Evolutionary conservation across 2,113 vertebrate species (phyloP).

Genomic region (Muscicapa adusta): DNA sequence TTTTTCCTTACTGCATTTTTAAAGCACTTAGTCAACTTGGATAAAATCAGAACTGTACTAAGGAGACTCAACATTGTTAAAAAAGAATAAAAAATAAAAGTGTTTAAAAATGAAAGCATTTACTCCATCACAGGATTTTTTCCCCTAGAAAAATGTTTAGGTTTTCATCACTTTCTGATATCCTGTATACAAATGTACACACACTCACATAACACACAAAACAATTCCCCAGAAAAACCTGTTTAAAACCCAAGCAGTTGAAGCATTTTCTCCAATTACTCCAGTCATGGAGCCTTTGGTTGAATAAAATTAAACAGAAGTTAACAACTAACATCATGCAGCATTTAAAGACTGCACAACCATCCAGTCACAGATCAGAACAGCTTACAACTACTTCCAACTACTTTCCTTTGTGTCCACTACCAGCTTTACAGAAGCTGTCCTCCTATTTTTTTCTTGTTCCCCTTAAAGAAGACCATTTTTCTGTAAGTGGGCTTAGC

Average conservation of each 20-base stretch:
- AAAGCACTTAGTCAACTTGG: background rate
- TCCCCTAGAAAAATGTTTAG: background rate
- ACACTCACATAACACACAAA: background rate
- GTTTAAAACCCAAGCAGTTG: background rate
- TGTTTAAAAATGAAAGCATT: background rate
- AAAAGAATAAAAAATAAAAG: background rate
- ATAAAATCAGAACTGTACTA: background rate
- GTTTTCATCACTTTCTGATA: background rate
- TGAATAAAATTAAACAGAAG: background rate
- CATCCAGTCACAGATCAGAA: background rate
- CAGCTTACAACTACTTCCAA: background rate
- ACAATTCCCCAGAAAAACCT: background rate
- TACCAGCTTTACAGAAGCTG: background rate
- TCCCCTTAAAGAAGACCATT: background rate
- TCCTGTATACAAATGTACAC: too few species aligned
- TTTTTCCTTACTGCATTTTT: background rate
- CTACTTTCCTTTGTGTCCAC: background rate
- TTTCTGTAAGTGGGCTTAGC: background rate
- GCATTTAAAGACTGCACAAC: background rate
- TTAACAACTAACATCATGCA: background rate
- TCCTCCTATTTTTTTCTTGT: background rate
- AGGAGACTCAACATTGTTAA: fast-evolving
- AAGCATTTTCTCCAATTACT: background rate
- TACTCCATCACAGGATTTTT: background rate
- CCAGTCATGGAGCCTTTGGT: background rate